These are phyloP conservation scores for Sussaba pulchella DNA, from an alignment of 2,888 invertebrate species.

Conservation along the genomic window DNA sequence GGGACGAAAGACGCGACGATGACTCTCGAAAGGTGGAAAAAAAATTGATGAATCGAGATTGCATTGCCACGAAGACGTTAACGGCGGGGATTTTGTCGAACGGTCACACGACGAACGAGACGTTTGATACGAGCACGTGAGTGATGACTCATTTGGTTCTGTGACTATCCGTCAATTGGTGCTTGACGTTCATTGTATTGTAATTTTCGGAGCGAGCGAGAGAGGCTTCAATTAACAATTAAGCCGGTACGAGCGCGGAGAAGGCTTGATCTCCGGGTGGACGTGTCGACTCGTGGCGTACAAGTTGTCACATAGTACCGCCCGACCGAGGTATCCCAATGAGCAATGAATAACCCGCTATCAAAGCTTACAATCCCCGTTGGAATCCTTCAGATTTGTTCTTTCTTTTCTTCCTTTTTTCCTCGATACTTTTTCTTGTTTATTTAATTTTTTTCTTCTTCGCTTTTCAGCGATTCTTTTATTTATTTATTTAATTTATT, in stretches of 20 bases:
- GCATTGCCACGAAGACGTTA: too few relatives aligned
- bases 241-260: conserved; percentile 41
- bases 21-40: too few relatives aligned
- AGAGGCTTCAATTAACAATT: conserved; percentile 77
- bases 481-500: too few relatives aligned
- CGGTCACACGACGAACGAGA: conserved; percentile 61
- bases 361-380: conserved; percentile 46
- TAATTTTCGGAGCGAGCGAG: conserved; percentile 74
- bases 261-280: conserved; percentile 15
- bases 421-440: neutral
- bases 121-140: conserved; percentile 46
- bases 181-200: conserved; percentile 78
- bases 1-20: neutral
- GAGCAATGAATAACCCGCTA: conserved; percentile 24
- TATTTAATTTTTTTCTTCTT: conserved; percentile 14
- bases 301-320: conserved; percentile 32
- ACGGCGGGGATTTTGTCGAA: neutral
- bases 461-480: too few relatives aligned
- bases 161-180: conserved; percentile 77
- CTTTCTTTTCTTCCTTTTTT: too few relatives aligned
- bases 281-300: conserved; percentile 32
- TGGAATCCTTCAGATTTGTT: conserved; percentile 49
- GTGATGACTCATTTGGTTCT: conserved; percentile 76
- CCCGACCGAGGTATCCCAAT: conserved; percentile 33
- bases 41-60: too few relatives aligned